Conservation (phyloP, 2,113 vertebrate species). For the Centropus bengalensis region DNA sequence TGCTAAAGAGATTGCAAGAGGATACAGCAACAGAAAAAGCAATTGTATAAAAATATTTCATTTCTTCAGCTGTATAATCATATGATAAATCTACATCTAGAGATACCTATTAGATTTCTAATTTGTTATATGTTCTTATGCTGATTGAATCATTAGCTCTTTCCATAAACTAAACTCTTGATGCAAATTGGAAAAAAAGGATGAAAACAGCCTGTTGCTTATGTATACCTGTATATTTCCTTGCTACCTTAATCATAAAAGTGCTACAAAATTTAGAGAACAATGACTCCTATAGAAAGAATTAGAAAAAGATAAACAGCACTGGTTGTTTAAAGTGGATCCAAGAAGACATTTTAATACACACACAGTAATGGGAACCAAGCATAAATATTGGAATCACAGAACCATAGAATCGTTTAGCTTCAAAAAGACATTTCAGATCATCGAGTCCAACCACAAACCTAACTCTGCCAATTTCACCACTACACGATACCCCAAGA, state of each 20-base stretch:
- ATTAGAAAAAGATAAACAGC: not conserved
- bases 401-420: no score
- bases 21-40: not conserved
- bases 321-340: not conserved
- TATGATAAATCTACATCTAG: not conserved
- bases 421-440: no score
- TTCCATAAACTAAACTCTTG: conserved; percentile 1
- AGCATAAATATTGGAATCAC: not conserved
- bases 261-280: not conserved
- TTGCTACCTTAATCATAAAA: not conserved
- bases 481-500: no score
- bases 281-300: not conserved
- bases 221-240: not conserved
- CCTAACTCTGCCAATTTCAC: no score
- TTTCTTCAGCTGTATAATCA: conserved; percentile 12
- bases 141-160: conserved; percentile 36
- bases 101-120: conserved; percentile 17
- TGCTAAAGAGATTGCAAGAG: not conserved
- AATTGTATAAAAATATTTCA: not conserved
- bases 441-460: no score
- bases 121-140: not conserved
- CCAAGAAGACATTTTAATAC: not conserved
- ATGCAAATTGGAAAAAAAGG: not conserved
- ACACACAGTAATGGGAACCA: not conserved
- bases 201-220: not conserved